Conservation (phyloP, 2,113 vertebrate genomes). For the Oreochromis tanganicae region DNA sequence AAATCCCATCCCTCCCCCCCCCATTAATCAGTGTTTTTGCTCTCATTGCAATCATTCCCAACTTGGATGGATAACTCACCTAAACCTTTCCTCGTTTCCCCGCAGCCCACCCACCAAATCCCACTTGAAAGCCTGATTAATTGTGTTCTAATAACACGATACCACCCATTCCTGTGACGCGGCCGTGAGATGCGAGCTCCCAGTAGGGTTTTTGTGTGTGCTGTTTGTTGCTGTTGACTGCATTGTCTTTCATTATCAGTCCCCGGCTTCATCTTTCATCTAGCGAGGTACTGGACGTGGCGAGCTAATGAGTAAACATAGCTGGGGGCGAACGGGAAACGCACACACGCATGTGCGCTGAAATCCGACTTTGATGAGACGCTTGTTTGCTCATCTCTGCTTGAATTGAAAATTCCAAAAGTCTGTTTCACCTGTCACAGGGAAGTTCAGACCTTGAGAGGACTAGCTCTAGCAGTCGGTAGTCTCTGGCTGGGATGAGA, state of each 20-base stretch:
- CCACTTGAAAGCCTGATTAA: conserved; percentile 55
- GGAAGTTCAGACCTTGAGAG: neutral
- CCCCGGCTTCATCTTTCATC: conserved; percentile 57
- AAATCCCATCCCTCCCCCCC: too few species aligned
- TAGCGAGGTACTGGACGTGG: conserved; percentile 11
- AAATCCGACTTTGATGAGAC: conserved; percentile 38
- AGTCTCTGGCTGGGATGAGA: conserved; percentile 14
- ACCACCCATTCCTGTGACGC: neutral
- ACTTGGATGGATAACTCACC: neutral
- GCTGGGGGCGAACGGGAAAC: conserved; percentile 18
- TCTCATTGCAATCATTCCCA: neutral
- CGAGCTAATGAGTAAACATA: conserved; percentile 63
- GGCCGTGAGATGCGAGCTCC: conserved; percentile 29
- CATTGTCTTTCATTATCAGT: conserved; percentile 65
- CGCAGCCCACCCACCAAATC: conserved; percentile 3
- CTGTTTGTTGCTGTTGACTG: conserved; percentile 50
- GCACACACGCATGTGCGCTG: neutral
- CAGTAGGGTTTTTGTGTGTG: conserved; percentile 14
- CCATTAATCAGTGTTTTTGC: neutral
- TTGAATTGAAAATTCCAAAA: neutral
- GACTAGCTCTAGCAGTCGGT: neutral
- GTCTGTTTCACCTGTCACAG: conserved; percentile 18
- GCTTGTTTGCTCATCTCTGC: conserved; percentile 18
- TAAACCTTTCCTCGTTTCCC: neutral
- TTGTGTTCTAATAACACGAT: conserved; percentile 49